phyloP scores from a whole-genome alignment of 2,888 invertebrate genomes.

The Stratiomys singularior region DNA sequence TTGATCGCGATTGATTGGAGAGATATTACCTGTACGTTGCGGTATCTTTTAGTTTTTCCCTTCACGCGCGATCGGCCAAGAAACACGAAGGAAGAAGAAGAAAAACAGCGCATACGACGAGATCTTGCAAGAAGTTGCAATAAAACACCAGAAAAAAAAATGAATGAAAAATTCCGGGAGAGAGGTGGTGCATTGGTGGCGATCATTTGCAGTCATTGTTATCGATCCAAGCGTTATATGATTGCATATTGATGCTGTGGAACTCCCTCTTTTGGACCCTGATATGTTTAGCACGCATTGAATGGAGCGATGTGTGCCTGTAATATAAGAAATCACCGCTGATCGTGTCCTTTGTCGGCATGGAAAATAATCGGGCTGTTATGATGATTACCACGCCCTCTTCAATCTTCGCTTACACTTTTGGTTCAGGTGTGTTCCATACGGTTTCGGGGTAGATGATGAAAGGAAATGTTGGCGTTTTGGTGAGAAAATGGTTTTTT shows the following conservation, averaged over 20 bases:
- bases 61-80: conserved; percentile 1
- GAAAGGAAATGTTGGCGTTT: neutral
- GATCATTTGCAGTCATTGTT: conserved; percentile 49
- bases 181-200: conserved; percentile 48
- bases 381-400: conserved; percentile 52
- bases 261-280: conserved; percentile 26
- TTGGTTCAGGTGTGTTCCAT: conserved; percentile 35
- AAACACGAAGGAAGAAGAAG: too few relatives aligned
- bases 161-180: neutral
- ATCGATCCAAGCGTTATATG: conserved; percentile 18
- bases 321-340: conserved; percentile 47
- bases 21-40: conserved; percentile 23
- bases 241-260: conserved; percentile 13
- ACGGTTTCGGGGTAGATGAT: neutral
- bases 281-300: conserved; percentile 41
- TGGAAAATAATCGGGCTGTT: conserved; percentile 49
- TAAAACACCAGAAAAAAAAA: neutral
- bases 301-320: conserved; percentile 24
- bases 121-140: neutral
- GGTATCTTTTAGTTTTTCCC: conserved; percentile 34
- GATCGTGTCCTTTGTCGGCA: conserved; percentile 52
- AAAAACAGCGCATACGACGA: neutral
- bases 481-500: too few relatives aligned
- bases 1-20: conserved; percentile 44
- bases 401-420: conserved; percentile 53